Evolutionary conservation across 2,797 vertebrate genomes (phyloP).

Genomic region (Rhodeus uyekii): DNA sequence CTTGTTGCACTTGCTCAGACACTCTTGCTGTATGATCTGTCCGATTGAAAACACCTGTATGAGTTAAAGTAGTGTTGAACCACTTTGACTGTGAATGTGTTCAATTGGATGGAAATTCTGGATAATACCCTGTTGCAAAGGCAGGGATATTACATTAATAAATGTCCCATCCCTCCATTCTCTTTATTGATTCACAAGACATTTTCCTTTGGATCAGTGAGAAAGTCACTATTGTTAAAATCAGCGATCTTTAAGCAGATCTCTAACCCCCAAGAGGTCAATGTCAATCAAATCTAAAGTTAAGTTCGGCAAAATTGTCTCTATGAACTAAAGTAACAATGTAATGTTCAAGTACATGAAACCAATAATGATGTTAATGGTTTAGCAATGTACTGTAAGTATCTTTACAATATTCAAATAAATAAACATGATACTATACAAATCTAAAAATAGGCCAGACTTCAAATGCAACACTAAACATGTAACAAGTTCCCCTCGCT

Average conservation of each 20-base stretch:
- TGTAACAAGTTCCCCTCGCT: background rate
- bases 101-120: background rate
- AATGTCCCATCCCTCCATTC: background rate
- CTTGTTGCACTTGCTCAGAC: slow-evolving; percentile 27
- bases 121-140: background rate
- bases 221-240: background rate
- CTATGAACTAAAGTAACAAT: background rate
- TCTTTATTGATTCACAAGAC: background rate
- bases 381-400: background rate
- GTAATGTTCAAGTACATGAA: background rate
- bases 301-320: background rate
- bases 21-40: background rate
- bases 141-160: background rate
- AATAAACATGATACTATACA: background rate
- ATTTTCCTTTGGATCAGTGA: background rate
- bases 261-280: background rate
- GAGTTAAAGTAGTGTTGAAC: background rate
- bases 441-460: background rate
- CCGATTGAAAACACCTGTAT: background rate
- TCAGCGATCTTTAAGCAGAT: background rate
- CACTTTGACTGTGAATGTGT: slow-evolving; percentile 1
- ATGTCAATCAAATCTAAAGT: background rate
- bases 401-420: background rate
- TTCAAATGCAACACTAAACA: background rate
- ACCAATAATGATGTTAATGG: background rate